These are phyloP conservation scores for Philhelius pedissequus DNA, from an alignment of 2,888 invertebrate genomes.

Conservation along the genomic window DNA sequence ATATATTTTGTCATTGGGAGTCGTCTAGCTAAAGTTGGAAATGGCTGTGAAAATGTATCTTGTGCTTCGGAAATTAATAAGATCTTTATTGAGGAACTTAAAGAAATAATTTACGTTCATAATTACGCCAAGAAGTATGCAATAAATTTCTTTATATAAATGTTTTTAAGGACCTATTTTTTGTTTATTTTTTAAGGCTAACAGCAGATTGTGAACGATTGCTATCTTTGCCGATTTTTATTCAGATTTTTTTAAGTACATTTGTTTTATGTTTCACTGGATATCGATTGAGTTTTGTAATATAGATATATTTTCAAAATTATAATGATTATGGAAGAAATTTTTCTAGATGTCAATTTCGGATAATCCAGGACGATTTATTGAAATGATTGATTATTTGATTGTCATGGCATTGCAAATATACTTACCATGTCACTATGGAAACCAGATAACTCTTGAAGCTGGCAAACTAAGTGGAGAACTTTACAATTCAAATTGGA, in stretches of 20 bases:
- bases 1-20: conserved; percentile 71
- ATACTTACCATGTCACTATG: conserved; percentile 75
- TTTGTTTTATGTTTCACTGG: conserved; percentile 72
- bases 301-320: neutral
- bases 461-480: conserved; percentile 70
- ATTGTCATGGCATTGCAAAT: conserved; percentile 73
- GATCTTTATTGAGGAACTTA: neutral
- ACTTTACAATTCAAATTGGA: conserved; percentile 74
- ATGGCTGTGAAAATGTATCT: too few relatives aligned
- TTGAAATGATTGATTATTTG: conserved; percentile 70
- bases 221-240: conserved; percentile 70
- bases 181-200: conserved; percentile 10
- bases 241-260: conserved; percentile 73
- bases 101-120: conserved; percentile 12
- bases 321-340: too few relatives aligned
- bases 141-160: neutral
- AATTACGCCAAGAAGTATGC: conserved; percentile 29
- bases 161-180: too few relatives aligned
- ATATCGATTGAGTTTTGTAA: conserved; percentile 62
- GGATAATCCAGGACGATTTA: conserved; percentile 5
- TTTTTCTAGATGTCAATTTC: neutral
- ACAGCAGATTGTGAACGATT: conserved; percentile 8
- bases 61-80: neutral
- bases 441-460: conserved; percentile 73
- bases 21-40: conserved; percentile 68